Conservation (phyloP, 2,888 invertebrate species). For the Caenorhabditis plicata region DNA sequence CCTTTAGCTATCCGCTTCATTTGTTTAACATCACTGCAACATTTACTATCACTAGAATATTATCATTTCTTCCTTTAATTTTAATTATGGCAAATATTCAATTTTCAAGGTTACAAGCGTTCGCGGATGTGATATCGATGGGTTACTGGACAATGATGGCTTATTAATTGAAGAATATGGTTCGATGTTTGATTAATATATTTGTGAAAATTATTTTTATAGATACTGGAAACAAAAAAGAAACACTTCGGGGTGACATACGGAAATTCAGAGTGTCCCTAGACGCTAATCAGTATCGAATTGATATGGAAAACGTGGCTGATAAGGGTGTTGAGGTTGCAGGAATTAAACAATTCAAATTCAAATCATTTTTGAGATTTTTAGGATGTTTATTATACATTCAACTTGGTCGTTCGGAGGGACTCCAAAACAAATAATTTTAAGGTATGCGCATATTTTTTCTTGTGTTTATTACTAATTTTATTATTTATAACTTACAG, state of each 20-base stretch:
- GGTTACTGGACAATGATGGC: slow-evolving; percentile 92
- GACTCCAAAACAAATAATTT: slow-evolving; percentile 99
- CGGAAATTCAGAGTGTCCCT: slow-evolving; percentile 90
- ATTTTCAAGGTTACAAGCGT: slow-evolving; percentile 81
- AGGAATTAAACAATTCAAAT: too few species aligned
- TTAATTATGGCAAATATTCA: not conserved
- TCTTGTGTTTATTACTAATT: too few species aligned
- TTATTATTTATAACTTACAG: too few species aligned
- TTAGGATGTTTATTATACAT: slow-evolving; percentile 87
- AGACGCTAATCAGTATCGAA: slow-evolving; percentile 89
- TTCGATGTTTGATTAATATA: too few species aligned
- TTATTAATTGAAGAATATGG: slow-evolving; percentile 86
- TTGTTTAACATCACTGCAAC: too few species aligned
- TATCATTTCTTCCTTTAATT: too few species aligned
- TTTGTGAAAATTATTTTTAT: not conserved
- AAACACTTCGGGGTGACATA: slow-evolving; percentile 81
- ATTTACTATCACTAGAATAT: too few species aligned
- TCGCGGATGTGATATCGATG: slow-evolving; percentile 96
- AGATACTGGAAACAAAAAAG: not conserved
- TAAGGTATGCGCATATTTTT: too few species aligned
- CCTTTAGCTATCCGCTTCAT: too few species aligned
- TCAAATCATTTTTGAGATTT: too few species aligned
- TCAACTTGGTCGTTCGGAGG: slow-evolving; percentile 94
- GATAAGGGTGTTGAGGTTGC: slow-evolving; percentile 36
- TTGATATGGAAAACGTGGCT: slow-evolving; percentile 51